phyloP scores from a whole-genome alignment of 2,888 invertebrate species.

The Patella pellucida region DNA sequence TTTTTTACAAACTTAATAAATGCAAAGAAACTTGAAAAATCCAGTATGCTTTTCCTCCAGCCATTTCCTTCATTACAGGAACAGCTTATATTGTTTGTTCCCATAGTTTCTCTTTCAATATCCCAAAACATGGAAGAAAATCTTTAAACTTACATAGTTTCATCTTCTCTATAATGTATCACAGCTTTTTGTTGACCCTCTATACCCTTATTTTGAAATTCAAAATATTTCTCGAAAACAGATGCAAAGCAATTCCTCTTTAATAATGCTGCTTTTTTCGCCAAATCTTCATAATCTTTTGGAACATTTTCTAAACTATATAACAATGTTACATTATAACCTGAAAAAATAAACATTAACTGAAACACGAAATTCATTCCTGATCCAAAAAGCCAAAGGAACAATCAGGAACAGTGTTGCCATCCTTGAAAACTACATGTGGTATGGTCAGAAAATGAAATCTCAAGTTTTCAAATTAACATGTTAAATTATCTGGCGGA shows the following conservation, averaged over 20 bases:
- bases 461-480: too few species aligned
- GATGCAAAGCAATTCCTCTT: conserved; percentile 99
- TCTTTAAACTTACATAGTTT: conserved; percentile 85
- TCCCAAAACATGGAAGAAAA: background rate
- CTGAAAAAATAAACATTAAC: conserved; percentile 72
- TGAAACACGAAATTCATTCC: background rate
- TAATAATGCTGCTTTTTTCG: conserved; percentile 91
- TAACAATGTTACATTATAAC: conserved; percentile 94
- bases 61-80: background rate
- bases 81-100: too few species aligned
- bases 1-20: background rate
- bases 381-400: background rate
- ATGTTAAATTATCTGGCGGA: too few species aligned
- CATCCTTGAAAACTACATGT: too few species aligned
- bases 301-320: conserved; percentile 95
- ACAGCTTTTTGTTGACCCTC: conserved; percentile 94
- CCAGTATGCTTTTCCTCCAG: background rate
- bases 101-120: too few species aligned
- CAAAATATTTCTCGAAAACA: conserved; percentile 99
- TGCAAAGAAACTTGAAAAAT: too few species aligned
- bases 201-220: conserved; percentile 94
- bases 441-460: too few species aligned
- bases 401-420: background rate
- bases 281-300: conserved; percentile 87
- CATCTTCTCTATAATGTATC: conserved; percentile 98